Percentiles rank a stretch among this genome's conserved stretches.
These are phyloP conservation scores for Triplophysa bombifrons DNA, from an alignment of 2,797 vertebrate species.

Conservation along the genomic window DNA sequence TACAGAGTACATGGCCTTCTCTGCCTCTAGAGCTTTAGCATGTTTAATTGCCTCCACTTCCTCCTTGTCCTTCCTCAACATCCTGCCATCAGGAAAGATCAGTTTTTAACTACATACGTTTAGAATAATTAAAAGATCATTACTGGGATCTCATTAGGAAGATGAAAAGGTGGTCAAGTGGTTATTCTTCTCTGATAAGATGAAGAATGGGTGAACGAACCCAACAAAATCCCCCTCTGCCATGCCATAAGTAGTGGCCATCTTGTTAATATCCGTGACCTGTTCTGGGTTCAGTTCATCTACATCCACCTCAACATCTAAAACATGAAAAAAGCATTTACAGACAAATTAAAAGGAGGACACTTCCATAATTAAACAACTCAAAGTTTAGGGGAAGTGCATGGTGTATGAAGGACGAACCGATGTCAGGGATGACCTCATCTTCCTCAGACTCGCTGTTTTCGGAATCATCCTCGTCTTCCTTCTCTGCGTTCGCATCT, in stretches of 20 bases:
- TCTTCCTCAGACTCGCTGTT: slow-evolving; percentile 94
- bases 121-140: background rate
- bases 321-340: slow-evolving; percentile 24
- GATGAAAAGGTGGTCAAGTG: background rate
- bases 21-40: slow-evolving; percentile 94
- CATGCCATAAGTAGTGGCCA: slow-evolving; percentile 94
- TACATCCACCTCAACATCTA: slow-evolving; percentile 96
- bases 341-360: background rate
- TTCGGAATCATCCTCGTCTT: slow-evolving; percentile 87
- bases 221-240: slow-evolving; percentile 90
- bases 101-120: slow-evolving; percentile 21
- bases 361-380: background rate
- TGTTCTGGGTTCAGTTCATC: slow-evolving; percentile 93
- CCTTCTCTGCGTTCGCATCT: slow-evolving; percentile 81
- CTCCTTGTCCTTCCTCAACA: slow-evolving; percentile 96
- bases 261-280: slow-evolving; percentile 90
- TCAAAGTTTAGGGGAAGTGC: background rate
- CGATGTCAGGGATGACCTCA: slow-evolving; percentile 95
- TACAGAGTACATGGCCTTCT: slow-evolving; percentile 99
- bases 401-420: slow-evolving; percentile 67
- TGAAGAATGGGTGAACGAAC: slow-evolving; percentile 41
- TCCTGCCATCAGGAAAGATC: slow-evolving; percentile 74
- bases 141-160: slow-evolving; percentile 30
- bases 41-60: slow-evolving; percentile 97
- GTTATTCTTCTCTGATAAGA: background rate